Evolutionary conservation across 2,797 vertebrate species (phyloP).

Genomic region (Eremophila alpestris): DNA sequence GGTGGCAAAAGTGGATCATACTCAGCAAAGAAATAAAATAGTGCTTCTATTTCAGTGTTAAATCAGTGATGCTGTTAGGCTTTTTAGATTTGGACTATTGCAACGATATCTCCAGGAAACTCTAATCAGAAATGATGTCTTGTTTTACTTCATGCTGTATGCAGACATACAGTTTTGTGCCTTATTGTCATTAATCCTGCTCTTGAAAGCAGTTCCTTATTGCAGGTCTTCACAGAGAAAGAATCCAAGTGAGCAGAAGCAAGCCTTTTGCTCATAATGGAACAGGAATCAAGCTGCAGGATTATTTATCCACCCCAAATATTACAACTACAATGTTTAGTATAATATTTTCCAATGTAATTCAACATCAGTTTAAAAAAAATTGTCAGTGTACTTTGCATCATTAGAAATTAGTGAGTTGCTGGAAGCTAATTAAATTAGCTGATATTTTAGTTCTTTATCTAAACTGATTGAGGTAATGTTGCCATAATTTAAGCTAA

Average conservation of each 20-base stretch:
- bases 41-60: not conserved
- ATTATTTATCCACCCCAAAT: conserved; percentile 17
- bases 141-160: not conserved
- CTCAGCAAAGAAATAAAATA: not conserved
- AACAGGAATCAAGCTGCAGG: not conserved
- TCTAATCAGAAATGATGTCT: not conserved
- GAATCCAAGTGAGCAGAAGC: not conserved
- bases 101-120: not conserved
- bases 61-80: not conserved
- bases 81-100: not conserved
- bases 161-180: not conserved
- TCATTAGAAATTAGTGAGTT: conserved; percentile 18
- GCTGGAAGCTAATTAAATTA: conserved; percentile 59
- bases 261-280: not conserved
- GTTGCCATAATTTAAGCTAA: conserved; percentile 53
- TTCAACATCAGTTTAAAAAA: conserved; percentile 1
- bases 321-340: not conserved
- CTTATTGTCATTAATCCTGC: conserved; percentile 11
- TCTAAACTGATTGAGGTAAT: conserved; percentile 56
- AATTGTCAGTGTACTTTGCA: conserved; percentile 7
- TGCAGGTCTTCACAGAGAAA: not conserved
- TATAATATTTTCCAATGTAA: conserved; percentile 27
- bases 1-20: not conserved
- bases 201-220: not conserved
- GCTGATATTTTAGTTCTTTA: conserved; percentile 53